phyloP scores from a whole-genome alignment of 2,888 invertebrate species.

The Andrena flavipes region DNA sequence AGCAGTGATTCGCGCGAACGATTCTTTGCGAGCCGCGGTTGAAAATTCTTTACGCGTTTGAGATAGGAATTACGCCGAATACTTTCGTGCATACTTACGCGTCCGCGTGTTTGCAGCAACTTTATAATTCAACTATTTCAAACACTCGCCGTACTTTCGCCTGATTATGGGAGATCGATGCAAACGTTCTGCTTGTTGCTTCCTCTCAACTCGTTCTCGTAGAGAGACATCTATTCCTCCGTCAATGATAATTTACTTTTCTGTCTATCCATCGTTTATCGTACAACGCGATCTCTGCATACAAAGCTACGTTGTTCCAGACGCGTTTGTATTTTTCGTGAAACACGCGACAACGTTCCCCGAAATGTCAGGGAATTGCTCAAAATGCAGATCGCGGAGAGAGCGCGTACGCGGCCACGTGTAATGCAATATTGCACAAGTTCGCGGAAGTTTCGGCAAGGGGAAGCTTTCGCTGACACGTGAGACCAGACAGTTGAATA shows the following conservation, averaged over 20 bases:
- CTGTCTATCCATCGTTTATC: no score
- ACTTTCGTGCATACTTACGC: no score
- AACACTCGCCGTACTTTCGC: neutral
- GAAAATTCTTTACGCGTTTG: neutral
- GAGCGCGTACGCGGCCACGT: slow-evolving; percentile 31
- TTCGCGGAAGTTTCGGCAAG: slow-evolving; percentile 44
- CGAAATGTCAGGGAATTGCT: slow-evolving; percentile 27
- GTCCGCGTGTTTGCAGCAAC: no score
- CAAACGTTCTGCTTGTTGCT: neutral
- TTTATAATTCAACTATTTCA: neutral
- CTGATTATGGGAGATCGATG: neutral
- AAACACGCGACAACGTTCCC: neutral
- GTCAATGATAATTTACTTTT: no score
- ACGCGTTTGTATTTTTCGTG: slow-evolving; percentile 27
- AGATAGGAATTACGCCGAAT: neutral
- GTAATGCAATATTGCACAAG: slow-evolving; percentile 57
- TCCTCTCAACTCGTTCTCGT: neutral
- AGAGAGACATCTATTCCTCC: no score
- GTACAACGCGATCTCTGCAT: no score
- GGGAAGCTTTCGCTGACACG: slow-evolving; percentile 37
- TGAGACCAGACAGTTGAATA: slow-evolving; percentile 54
- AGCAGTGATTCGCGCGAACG: no score
- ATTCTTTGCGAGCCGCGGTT: neutral
- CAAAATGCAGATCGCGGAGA: slow-evolving; percentile 36
- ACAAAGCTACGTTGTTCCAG: neutral